Evolutionary conservation across 1,140 invertebrate species (phyloP).

Genomic region (Drosophila persimilis): DNA sequence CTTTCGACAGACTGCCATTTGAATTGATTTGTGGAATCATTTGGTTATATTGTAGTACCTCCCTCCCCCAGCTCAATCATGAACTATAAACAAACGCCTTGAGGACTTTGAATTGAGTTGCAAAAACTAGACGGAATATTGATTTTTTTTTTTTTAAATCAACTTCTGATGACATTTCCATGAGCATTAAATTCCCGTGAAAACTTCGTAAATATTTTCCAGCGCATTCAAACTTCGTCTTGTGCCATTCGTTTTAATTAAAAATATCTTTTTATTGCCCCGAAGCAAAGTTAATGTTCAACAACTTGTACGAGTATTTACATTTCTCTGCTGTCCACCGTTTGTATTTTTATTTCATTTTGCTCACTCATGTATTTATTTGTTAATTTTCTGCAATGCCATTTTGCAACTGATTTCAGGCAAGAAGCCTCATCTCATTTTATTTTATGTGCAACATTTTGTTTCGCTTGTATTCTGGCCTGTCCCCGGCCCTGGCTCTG

Average conservation of each 20-base stretch:
- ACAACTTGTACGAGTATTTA: constrained; percentile 41
- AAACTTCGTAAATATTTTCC: constrained; percentile 15
- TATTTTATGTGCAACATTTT: constrained; percentile 28
- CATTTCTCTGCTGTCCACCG: constrained; percentile 2
- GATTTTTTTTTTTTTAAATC: neutral
- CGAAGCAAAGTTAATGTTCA: constrained; percentile 33
- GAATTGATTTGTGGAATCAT: neutral
- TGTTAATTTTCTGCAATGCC: constrained; percentile 47
- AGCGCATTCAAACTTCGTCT: constrained; percentile 9
- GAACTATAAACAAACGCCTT: no score
- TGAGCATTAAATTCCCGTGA: constrained; percentile 13
- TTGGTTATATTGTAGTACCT: no score
- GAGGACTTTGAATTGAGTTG: neutral
- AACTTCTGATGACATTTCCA: constrained; percentile 4
- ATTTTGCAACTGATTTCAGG: constrained; percentile 43
- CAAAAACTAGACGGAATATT: neutral
- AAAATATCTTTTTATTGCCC: constrained; percentile 31
- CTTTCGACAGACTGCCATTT: constrained; percentile 47
- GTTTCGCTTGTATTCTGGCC: neutral
- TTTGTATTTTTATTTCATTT: constrained; percentile 5
- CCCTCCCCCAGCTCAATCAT: no score
- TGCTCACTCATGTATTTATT: constrained; percentile 43
- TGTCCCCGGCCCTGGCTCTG: neutral
- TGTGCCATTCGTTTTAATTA: constrained; percentile 35
- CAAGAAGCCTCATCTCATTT: constrained; percentile 45